Evolutionary conservation across 64 coral and sea anemone genomes (phyloP), one percentile per base, ranked within the genome.

Genomic region (Stichodactyla mertensii): DNA sequence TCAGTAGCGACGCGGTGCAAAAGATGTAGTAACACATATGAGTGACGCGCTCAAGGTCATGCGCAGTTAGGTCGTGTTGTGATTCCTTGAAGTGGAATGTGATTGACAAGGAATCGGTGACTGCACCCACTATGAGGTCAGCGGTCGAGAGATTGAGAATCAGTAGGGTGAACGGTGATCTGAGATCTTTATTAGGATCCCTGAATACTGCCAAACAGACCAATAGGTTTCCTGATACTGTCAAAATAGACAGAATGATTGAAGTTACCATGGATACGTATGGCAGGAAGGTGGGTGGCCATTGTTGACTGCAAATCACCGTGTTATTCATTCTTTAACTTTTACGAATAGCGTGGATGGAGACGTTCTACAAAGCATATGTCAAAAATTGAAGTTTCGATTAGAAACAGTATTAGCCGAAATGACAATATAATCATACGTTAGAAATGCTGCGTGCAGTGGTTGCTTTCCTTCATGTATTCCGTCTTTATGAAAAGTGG

Each of bases 11-110:
- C 19, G 93, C 85, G 18, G 90, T 95, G 57, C 89, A 89, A 6
- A 87, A 92, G 22, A 95, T 78, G 52, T 92, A 92, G 52, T 92
- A 95, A 4, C 53, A 55, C 78, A 95, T 83, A 64, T 95, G 93
- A 16, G 84, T 88, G 64, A 55, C 10, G 2, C 74, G 45, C 10
- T 92, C 77, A 6, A 77, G n/a, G 2, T 83, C 11, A n/a, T 51
- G 57, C 1, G 87, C 20, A 15, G 53, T 45, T 4, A 22, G 4
- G 51, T 66, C 85, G 20, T 87, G 64, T 13, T 71, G 67, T 2
- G 69, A 84, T 52, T 95, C 93, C 71, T 89, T 79, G 16, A 87
- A 60, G 18, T 86, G 84, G 52, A 78, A 95, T 22, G 78, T 61
- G 7, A 84, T 79, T 19, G 93, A 91, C 15, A 95, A 52, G 4